Percentiles rank a stretch among this genome's conserved stretches.
phyloP scores from a whole-genome alignment of 2,888 invertebrate genomes.

The Congeria kusceri region DNA sequence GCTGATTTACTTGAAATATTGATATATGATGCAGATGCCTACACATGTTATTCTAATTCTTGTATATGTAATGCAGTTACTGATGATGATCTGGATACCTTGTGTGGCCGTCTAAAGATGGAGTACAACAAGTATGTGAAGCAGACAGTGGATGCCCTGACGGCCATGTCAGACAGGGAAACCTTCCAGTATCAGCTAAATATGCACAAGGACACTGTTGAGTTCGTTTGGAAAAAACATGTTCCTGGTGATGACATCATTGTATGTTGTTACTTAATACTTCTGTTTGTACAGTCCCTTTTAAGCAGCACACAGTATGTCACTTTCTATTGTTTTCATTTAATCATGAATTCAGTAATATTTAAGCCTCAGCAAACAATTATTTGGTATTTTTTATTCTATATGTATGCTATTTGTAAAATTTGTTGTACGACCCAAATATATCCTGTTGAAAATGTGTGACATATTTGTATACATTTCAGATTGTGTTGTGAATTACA shows the following conservation, averaged over 20 bases:
- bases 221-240: conserved; percentile 78
- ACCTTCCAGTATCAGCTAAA: conserved; percentile 75
- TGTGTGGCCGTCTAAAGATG: conserved; percentile 72
- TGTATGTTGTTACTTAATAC: conserved; percentile 57
- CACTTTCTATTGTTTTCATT: too few relatives aligned
- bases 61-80: conserved; percentile 63
- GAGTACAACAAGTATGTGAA: conserved; percentile 72
- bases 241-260: conserved; percentile 75
- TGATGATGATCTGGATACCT: conserved; percentile 74
- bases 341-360: too few relatives aligned
- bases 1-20: too few relatives aligned
- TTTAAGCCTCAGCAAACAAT: too few relatives aligned
- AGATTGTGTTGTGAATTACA: too few relatives aligned
- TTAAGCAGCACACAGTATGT: background rate
- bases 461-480: too few relatives aligned
- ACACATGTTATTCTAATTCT: too few relatives aligned
- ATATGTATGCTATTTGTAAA: too few relatives aligned
- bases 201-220: conserved; percentile 53
- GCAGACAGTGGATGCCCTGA: conserved; percentile 78
- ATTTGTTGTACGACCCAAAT: too few relatives aligned
- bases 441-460: too few relatives aligned
- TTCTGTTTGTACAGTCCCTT: background rate
- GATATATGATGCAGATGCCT: too few relatives aligned
- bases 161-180: conserved; percentile 59
- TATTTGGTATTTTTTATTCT: too few relatives aligned